Base-by-base conservation (phyloP, 2,888 invertebrate species). In the Ophion slaviceki region DNA sequence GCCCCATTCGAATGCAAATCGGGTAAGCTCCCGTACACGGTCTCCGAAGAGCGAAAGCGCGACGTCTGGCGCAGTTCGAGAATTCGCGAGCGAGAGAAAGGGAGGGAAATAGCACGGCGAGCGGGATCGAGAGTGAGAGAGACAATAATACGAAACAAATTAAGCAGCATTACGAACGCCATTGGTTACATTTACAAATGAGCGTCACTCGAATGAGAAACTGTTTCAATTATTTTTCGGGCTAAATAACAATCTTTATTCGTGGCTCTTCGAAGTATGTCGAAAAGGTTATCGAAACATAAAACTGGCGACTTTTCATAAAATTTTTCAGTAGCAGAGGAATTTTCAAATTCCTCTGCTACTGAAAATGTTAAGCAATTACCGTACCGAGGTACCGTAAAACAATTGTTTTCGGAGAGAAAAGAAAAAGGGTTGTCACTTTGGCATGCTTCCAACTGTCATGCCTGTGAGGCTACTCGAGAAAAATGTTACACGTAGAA, bases 1-100 rank as follows among this genome's bases (percentile, higher is more conserved):
- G 86, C 68, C 88, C 89, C 88, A 88, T 90, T 90, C 89, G 89
- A 89, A 90, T 90, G 89, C 89, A 90, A 90, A 90, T 90, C 84
- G 70, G 47, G 62, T 68, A 17, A 71, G 57, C 40, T 66, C 76
- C 76, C 70, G 79, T 61, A 47, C 57, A 70, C 68, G 67, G 59
- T 45, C 67, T 40, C 20, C 28, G 71, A 70, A 76, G 70, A 74
- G 70, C 81, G 78, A 82, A 78, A 66, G 71, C 80, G 62, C 72
- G 40, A 62, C 40, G 66, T 72, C 32, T 57, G 45, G 77, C 71
- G 70, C 64, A 62, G 40, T 45, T n/a, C 72, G 32, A 66, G 61
- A 62, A 71, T 70, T 71, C 57, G 71, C 66, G 66, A 74, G 74
- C 11, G 66, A 28, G 59, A 20, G 40, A 57, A 59, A 20, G 36